Conservation (phyloP, 2,797 vertebrate genomes). For the Parotocinclus haroldoi region DNA sequence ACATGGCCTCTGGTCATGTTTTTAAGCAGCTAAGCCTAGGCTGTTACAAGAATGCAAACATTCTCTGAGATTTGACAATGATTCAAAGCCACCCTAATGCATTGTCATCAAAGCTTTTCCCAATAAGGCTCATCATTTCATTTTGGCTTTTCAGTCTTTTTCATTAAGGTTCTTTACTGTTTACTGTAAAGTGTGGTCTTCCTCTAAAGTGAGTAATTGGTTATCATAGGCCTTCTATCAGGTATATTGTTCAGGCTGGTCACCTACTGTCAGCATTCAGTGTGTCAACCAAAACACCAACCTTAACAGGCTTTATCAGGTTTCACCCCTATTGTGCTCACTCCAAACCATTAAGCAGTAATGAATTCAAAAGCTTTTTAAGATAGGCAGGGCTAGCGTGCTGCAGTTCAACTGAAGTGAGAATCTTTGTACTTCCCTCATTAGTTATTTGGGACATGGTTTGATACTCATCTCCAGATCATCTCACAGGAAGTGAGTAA, state of each 20-base stretch:
- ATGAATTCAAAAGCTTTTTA: conserved; percentile 51
- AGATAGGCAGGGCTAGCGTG: conserved; percentile 26
- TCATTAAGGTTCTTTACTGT: not conserved
- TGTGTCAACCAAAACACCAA: conserved; percentile 27
- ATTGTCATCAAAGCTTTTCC: conserved; percentile 28
- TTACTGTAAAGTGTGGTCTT: not conserved
- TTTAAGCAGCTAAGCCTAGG: conserved; percentile 36
- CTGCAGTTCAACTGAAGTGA: conserved; percentile 41
- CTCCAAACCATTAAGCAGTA: conserved; percentile 41
- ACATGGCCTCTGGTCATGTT: conserved; percentile 27
- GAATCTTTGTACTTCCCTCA: conserved; percentile 46
- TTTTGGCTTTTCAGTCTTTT: conserved; percentile 5
- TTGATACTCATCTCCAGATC: conserved; percentile 59
- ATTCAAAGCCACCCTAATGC: conserved; percentile 22
- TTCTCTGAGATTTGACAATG: conserved; percentile 25
- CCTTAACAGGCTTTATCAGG: conserved; percentile 40
- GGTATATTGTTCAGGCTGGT: conserved; percentile 26
- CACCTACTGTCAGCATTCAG: conserved; percentile 28
- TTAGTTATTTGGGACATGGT: conserved; percentile 52
- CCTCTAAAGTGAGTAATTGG: conserved; percentile 23
- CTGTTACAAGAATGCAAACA: conserved; percentile 39
- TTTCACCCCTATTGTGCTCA: conserved; percentile 39
- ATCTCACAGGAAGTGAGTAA: conserved; percentile 62
- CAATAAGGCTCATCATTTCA: conserved; percentile 20
- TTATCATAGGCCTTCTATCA: conserved; percentile 18